Conservation (phyloP, 2,888 invertebrate species). For the Microplitis deprimator region DNA sequence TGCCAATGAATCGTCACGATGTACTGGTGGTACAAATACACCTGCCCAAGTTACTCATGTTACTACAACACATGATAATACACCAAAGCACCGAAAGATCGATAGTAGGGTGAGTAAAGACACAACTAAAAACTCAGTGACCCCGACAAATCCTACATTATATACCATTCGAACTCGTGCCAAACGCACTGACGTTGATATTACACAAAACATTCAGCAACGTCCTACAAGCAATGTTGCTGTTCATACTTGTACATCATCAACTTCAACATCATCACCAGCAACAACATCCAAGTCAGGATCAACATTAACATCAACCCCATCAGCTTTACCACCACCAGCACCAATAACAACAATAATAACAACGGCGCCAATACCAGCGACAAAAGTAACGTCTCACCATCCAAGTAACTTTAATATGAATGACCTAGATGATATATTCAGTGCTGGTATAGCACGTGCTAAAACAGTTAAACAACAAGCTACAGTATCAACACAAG, state of each 20-base stretch:
- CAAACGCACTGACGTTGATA: conserved; percentile 19
- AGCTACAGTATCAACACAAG: not conserved
- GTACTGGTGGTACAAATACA: conserved; percentile 37
- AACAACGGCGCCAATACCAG: not conserved
- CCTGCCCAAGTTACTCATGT: conserved; percentile 33
- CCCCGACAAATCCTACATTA: conserved; percentile 3
- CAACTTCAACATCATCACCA: conserved; percentile 1
- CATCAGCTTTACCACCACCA: not conserved
- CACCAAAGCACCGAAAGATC: conserved; percentile 39
- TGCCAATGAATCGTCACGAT: conserved; percentile 29
- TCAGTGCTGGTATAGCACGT: conserved; percentile 52
- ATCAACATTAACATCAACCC: not conserved
- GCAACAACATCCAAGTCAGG: not conserved
- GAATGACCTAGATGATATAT: conserved; percentile 61
- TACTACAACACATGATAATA: conserved; percentile 8
- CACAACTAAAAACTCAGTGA: conserved; percentile 19
- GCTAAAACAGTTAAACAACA: conserved; percentile 28
- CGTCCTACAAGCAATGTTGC: not conserved
- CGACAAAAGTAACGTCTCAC: not conserved
- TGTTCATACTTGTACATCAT: not conserved
- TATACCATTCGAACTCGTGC: not conserved
- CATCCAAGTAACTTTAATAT: conserved; percentile 31
- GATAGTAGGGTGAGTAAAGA: conserved; percentile 41
- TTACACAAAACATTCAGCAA: not conserved
- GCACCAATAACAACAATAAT: conserved; percentile 11